Evolutionary conservation across 2,888 invertebrate genomes (phyloP), one percentile per base, ranked within the genome.

Genomic region (Ecdyonurus torrentis): DNA sequence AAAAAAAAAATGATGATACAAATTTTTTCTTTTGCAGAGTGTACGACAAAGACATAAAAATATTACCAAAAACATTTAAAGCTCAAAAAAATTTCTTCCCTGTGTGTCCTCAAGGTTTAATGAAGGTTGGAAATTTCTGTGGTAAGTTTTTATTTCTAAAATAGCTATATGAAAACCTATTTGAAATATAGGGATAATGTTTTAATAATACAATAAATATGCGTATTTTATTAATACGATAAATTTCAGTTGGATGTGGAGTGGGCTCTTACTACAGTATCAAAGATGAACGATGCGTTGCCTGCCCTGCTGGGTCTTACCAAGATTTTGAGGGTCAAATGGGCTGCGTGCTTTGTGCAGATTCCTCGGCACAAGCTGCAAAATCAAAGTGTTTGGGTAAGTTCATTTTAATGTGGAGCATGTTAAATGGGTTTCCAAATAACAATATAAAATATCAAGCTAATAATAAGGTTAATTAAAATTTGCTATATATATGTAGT

Each of bases 161-260:
- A n/a, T n/a, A n/a, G n/a, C n/a, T n/a, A n/a, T n/a, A n/a, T n/a
- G n/a, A n/a, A n/a, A n/a, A n/a, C n/a, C n/a, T n/a, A n/a, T n/a
- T n/a, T n/a, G n/a, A n/a, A n/a, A n/a, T n/a, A n/a, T n/a, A n/a
- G n/a, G n/a, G n/a, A n/a, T n/a, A n/a, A n/a, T n/a, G n/a, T n/a
- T n/a, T n/a, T n/a, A n/a, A n/a, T n/a, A n/a, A n/a, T n/a, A n/a
- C n/a, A n/a, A n/a, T n/a, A n/a, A n/a, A n/a, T n/a, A n/a, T n/a
- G n/a, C n/a, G n/a, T n/a, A n/a, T n/a, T n/a, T n/a, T n/a, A n/a
- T n/a, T n/a, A n/a, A n/a, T n/a, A n/a, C n/a, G n/a, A n/a, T n/a
- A n/a, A n/a, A n/a, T n/a, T n/a, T n/a, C 67, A 75, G 75, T 75
- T 58, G 70, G 71, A 3, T 75, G 75, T 67, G 70, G 72, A 23